Conservation (phyloP, 2,797 vertebrate species). For the Aulostomus chinensis region DNA sequence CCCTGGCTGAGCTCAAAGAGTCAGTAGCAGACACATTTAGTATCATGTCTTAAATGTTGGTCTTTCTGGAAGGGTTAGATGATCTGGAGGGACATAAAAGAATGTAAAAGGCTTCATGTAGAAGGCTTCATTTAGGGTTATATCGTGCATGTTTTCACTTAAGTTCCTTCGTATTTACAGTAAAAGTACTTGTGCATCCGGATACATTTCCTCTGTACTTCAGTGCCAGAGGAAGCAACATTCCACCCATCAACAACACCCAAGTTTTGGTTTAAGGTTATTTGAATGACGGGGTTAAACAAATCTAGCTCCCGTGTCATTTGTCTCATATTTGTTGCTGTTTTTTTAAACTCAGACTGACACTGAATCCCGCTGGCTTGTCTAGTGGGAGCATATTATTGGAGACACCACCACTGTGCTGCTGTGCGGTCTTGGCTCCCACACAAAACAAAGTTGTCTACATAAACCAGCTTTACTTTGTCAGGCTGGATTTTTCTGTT, state of each 20-base stretch:
- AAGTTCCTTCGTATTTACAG: no score
- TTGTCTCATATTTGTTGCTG: neutral
- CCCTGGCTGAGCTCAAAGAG: slow-evolving; percentile 98
- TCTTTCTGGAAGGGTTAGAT: no score
- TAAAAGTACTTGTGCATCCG: no score
- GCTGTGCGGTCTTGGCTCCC: neutral
- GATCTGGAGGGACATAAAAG: no score
- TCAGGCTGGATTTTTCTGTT: neutral
- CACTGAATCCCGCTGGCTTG: neutral
- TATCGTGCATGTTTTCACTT: no score
- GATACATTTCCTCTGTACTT: no score
- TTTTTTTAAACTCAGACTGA: neutral
- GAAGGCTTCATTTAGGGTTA: no score
- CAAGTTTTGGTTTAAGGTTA: neutral
- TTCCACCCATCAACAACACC: no score
- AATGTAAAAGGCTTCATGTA: no score
- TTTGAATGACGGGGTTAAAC: slow-evolving; percentile 16
- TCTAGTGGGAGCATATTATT: no score
- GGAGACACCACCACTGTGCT: no score
- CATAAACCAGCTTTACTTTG: neutral
- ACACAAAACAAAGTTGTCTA: neutral
- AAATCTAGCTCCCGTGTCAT: neutral
- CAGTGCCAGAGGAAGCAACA: neutral
- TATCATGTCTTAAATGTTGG: no score
- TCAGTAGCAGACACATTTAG: slow-evolving; percentile 72